Percentiles rank a stretch among this genome's conserved stretches.
Conservation (phyloP, 2,797 vertebrate genomes). For the Neopelma chrysocephalum region DNA sequence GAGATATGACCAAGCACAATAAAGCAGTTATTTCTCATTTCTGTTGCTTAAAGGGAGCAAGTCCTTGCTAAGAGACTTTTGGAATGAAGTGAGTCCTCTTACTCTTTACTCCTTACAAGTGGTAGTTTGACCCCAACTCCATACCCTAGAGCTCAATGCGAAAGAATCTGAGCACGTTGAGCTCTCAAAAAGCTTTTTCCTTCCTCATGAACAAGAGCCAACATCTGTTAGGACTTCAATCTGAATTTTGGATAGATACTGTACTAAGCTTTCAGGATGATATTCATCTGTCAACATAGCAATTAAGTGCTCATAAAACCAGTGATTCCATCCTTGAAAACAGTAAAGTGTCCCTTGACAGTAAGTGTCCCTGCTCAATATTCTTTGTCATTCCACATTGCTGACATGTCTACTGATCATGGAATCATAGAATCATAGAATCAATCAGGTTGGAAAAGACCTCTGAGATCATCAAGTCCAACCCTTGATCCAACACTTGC, state of each 20-base stretch:
- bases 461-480: too few relatives aligned
- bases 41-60: background rate
- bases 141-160: background rate
- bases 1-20: background rate
- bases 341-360: background rate
- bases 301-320: background rate
- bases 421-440: too few relatives aligned
- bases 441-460: too few relatives aligned
- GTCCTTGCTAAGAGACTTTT: background rate
- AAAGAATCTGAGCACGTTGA: background rate
- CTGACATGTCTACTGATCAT: background rate
- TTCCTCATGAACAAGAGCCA: background rate
- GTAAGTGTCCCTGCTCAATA: accelerated
- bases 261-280: background rate
- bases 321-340: background rate
- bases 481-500: too few relatives aligned
- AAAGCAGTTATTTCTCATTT: background rate
- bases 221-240: background rate
- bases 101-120: background rate
- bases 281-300: background rate
- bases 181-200: background rate
- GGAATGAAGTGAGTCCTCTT: background rate
- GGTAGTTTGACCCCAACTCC: background rate
- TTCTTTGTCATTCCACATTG: background rate
- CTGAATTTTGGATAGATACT: background rate